Percentiles rank a stretch among this genome's conserved stretches.
phyloP scores from a whole-genome alignment of 2,888 invertebrate genomes.

The Aproaerema taeniolella region DNA sequence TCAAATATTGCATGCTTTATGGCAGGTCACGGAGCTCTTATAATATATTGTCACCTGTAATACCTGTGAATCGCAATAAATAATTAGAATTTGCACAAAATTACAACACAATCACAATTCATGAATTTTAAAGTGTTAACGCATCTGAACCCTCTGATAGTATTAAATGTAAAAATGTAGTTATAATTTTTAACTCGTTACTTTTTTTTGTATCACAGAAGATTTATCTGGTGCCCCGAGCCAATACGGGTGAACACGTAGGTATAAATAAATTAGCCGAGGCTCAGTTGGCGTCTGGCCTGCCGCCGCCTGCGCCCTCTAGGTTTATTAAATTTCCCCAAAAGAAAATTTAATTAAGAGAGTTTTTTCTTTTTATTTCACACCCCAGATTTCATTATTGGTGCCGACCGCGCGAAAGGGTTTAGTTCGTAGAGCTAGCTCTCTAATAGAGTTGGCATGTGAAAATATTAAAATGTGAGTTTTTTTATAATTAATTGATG shows the following conservation, averaged over 20 bases:
- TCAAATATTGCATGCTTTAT: too few species aligned
- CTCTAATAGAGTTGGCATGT: constrained; percentile 28
- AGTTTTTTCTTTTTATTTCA: constrained; percentile 73
- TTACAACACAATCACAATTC: too few species aligned
- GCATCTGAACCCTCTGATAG: too few species aligned
- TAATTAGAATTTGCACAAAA: too few species aligned
- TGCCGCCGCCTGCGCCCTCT: constrained; percentile 35
- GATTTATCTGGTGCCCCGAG: too few species aligned
- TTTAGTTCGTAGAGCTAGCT: constrained; percentile 44
- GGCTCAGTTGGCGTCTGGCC: constrained; percentile 20
- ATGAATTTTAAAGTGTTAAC: too few species aligned
- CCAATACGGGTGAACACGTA: background rate
- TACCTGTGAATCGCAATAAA: too few species aligned
- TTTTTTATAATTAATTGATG: background rate
- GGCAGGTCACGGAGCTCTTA: too few species aligned
- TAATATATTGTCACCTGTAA: too few species aligned
- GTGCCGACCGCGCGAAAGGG: constrained; percentile 62
- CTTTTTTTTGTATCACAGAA: too few species aligned
- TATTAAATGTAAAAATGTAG: too few species aligned
- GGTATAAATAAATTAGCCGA: constrained; percentile 18
- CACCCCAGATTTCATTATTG: constrained; percentile 75
- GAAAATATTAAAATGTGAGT: background rate
- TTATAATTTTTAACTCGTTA: too few species aligned
- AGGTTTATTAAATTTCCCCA: constrained; percentile 71
- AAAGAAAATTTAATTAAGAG: constrained; percentile 77